Percentiles rank a stretch among this genome's conserved stretches.
phyloP scores from a whole-genome alignment of 2,113 vertebrate genomes.

The Laterallus jamaicensis region DNA sequence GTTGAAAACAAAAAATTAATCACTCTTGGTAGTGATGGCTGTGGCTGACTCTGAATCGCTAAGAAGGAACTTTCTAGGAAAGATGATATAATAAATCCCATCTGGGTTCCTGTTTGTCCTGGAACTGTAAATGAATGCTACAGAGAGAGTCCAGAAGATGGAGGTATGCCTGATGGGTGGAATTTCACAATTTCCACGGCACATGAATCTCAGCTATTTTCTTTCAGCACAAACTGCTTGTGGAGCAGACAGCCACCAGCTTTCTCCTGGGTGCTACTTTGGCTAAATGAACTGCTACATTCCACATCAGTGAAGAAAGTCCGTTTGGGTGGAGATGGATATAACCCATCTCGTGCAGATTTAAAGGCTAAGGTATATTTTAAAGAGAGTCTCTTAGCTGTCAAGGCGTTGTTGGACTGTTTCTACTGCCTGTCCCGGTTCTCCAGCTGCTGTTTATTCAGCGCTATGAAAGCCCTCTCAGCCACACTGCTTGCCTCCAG shows the following conservation, averaged over 20 bases:
- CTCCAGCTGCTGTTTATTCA: constrained; percentile 29
- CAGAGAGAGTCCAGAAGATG: not conserved
- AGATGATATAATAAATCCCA: not conserved
- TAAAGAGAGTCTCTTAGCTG: not conserved
- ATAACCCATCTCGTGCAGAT: not conserved
- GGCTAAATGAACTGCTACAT: not conserved
- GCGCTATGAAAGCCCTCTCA: constrained; percentile 4
- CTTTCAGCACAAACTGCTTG: not conserved
- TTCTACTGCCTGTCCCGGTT: not conserved
- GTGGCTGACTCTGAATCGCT: not conserved
- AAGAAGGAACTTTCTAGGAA: not conserved
- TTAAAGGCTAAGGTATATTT: not conserved
- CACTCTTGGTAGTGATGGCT: not conserved
- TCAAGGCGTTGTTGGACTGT: not conserved
- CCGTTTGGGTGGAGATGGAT: not conserved
- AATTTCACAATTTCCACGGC: not conserved
- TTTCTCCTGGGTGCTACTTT: not conserved
- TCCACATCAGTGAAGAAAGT: not conserved
- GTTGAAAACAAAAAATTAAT: not conserved
- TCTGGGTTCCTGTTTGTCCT: not conserved
- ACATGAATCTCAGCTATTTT: not conserved
- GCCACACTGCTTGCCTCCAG: constrained; percentile 33
- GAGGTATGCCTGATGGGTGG: not conserved
- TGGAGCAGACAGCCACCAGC: not conserved
- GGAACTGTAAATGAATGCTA: not conserved